Percentiles rank a stretch among this genome's conserved stretches.
These are phyloP conservation scores for Sinosuthora webbiana DNA, from an alignment of 2,113 vertebrate species.

Conservation along the genomic window DNA sequence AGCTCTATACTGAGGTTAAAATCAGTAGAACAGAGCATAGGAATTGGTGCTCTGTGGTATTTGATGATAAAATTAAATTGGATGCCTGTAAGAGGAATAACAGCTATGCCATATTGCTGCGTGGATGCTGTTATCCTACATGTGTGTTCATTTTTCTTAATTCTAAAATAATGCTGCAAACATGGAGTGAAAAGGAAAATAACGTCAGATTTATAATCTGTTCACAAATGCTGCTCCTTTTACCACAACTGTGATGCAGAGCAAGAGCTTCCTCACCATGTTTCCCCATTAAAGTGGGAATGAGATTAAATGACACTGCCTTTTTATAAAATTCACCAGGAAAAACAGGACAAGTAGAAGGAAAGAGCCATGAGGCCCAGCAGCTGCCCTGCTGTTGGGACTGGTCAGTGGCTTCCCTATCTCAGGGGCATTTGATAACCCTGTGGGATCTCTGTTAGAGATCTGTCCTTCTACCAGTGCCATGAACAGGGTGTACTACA, in stretches of 20 bases:
- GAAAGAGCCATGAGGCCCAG: neutral
- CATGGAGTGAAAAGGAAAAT: slow-evolving; percentile 11
- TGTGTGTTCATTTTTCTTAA: slow-evolving; percentile 2
- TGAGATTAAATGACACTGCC: neutral
- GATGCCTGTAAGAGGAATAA: neutral
- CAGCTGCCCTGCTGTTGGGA: neutral
- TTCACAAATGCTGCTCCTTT: slow-evolving; percentile 38
- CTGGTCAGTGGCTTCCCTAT: neutral
- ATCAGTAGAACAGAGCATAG: neutral
- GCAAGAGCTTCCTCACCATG: neutral
- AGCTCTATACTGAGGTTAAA: neutral
- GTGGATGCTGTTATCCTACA: neutral
- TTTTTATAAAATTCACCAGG: neutral
- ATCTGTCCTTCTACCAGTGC: neutral
- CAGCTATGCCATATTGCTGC: slow-evolving; percentile 10
- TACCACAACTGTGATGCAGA: neutral
- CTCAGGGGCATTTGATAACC: neutral
- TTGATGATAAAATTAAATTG: neutral
- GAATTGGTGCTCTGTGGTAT: neutral
- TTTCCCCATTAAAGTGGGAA: neutral
- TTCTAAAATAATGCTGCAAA: slow-evolving; percentile 41
- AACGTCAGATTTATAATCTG: slow-evolving; percentile 11
- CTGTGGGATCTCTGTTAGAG: neutral
- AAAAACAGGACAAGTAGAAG: neutral
- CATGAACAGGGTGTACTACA: neutral